Evolutionary conservation across 2,113 vertebrate genomes (phyloP).

Genomic region (Carassius auratus): DNA sequence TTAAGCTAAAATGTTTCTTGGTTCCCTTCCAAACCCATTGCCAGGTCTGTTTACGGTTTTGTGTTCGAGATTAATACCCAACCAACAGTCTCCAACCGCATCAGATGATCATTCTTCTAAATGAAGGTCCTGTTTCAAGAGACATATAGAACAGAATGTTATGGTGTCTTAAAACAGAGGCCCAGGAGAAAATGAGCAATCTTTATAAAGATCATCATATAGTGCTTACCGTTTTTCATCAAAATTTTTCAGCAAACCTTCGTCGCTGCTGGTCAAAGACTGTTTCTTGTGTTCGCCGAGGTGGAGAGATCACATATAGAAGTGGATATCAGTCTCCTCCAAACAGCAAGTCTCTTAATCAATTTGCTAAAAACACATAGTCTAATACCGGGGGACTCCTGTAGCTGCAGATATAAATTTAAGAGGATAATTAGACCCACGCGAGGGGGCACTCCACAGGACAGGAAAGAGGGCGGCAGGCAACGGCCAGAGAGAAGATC

Average conservation of each 20-base stretch:
- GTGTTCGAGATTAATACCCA: neutral
- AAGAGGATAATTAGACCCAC: conserved; percentile 85
- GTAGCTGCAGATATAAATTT: conserved; percentile 84
- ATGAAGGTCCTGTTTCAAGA: neutral
- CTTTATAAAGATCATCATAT: neutral
- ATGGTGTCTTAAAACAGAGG: neutral
- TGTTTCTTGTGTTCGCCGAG: conserved; percentile 31
- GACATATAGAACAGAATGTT: neutral
- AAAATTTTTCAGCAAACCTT: neutral
- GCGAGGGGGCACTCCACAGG: conserved; percentile 67
- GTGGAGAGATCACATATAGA: conserved; percentile 71
- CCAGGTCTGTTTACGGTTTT: conserved; percentile 35
- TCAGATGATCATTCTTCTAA: conserved; percentile 1
- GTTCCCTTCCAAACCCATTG: conserved; percentile 62
- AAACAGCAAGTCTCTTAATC: too few species aligned
- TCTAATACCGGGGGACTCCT: too few species aligned
- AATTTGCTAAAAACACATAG: too few species aligned
- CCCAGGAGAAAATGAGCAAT: conserved; percentile 16
- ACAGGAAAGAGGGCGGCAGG: conserved; percentile 66
- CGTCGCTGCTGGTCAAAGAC: neutral
- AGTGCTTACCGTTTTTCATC: neutral
- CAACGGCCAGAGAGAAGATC: conserved; percentile 76
- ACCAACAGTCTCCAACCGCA: neutral
- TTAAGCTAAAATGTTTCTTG: conserved; percentile 64
- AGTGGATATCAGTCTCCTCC: conserved; percentile 73